Evolutionary conservation across 2,888 invertebrate species (phyloP).

Genomic region (Arge pagana): DNA sequence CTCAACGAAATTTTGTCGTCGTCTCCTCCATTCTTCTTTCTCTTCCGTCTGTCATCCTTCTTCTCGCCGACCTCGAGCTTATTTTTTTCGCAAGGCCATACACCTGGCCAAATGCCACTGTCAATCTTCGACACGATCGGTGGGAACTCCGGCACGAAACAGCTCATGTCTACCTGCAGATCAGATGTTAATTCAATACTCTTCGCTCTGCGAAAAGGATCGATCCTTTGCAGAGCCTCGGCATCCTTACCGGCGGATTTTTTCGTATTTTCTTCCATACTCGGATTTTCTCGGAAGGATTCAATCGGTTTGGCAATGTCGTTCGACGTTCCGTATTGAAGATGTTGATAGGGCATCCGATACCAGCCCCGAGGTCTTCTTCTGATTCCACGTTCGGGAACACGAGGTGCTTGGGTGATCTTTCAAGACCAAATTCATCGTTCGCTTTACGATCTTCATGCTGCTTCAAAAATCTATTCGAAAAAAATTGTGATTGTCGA

Average conservation of each 20-base stretch:
- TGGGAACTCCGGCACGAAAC: conserved; percentile 19
- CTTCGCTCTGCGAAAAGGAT: not conserved
- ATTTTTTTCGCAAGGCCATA: conserved; percentile 40
- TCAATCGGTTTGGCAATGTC: conserved; percentile 34
- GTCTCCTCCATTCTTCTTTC: conserved; percentile 29
- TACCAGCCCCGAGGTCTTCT: conserved; percentile 28
- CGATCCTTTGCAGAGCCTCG: not conserved
- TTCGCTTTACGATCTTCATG: conserved; percentile 30
- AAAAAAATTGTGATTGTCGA: not conserved
- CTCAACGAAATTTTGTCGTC: conserved; percentile 22
- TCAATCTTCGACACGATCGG: conserved; percentile 23
- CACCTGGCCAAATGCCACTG: conserved; percentile 37
- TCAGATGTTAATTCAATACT: not conserved
- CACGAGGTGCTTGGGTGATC: conserved; percentile 28
- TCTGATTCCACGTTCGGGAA: conserved; percentile 35
- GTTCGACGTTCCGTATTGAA: conserved; percentile 33
- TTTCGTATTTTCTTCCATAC: conserved; percentile 43
- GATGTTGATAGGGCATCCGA: conserved; percentile 37
- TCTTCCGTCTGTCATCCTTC: conserved; percentile 23
- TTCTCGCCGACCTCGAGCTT: too few relatives aligned
- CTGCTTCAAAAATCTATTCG: conserved; percentile 36
- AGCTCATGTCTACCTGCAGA: conserved; percentile 28
- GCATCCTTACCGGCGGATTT: conserved; percentile 34
- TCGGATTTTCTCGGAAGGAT: conserved; percentile 36
- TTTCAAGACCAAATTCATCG: conserved; percentile 37